A percentile compares a stretch with the other conserved stretches of the same genome.
phyloP scores from a whole-genome alignment of 1,140 invertebrate genomes.

The Bombus soroeensis region DNA sequence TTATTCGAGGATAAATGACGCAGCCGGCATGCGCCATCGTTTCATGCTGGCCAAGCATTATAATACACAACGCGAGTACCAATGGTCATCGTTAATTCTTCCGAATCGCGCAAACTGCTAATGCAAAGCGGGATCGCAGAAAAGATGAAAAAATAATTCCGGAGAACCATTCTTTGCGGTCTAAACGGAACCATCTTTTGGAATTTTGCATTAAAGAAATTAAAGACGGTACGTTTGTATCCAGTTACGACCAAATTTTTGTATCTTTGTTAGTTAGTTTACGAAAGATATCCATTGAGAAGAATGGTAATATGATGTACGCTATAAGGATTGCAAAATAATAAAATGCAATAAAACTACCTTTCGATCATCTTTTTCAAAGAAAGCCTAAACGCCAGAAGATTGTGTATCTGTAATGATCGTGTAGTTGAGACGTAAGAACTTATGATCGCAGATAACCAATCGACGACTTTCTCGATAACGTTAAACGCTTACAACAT shows the following conservation, averaged over 20 bases:
- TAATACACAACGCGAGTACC: background rate
- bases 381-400: too few species aligned
- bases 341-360: too few species aligned
- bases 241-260: background rate
- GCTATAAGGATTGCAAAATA: background rate
- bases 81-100: conserved; percentile 4
- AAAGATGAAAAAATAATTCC: too few species aligned
- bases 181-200: background rate
- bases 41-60: conserved; percentile 28
- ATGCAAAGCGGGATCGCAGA: background rate
- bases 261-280: background rate
- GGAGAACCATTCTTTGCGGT: background rate
- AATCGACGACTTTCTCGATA: background rate
- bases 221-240: too few species aligned
- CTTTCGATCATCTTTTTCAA: background rate
- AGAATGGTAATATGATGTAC: background rate
- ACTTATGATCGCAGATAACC: background rate
- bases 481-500: background rate
- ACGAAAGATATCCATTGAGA: background rate
- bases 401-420: too few species aligned
- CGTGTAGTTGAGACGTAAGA: background rate
- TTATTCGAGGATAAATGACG: conserved; percentile 41
- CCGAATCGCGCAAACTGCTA: conserved; percentile 3
- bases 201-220: too few species aligned
- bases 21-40: conserved; percentile 35